phyloP scores from a whole-genome alignment of 2,113 vertebrate genomes.

The Pelecanoides urinatrix region DNA sequence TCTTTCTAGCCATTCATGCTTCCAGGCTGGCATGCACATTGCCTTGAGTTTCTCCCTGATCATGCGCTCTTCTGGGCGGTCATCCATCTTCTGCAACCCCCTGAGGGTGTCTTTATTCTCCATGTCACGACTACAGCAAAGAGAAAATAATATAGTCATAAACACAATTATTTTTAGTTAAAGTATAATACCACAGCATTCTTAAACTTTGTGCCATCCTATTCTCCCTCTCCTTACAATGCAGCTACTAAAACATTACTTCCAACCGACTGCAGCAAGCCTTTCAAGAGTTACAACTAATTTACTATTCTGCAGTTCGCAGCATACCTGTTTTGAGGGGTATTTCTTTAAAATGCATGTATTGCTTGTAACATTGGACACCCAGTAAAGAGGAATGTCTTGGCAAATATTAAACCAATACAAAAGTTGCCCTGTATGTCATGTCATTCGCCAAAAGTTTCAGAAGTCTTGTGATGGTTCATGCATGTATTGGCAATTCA shows the following conservation, averaged over 20 bases:
- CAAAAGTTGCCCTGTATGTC: neutral
- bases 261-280: neutral
- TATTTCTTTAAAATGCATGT: neutral
- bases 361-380: neutral
- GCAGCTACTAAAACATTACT: neutral
- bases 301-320: neutral
- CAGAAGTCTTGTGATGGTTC: neutral
- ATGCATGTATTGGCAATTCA: neutral
- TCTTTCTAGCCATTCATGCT: slow-evolving; percentile 90
- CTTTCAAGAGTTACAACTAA: neutral
- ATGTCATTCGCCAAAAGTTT: neutral
- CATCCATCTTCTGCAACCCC: slow-evolving; percentile 89
- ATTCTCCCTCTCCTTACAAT: neutral
- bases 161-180: neutral
- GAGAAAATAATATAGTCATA: neutral
- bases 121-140: slow-evolving; percentile 81
- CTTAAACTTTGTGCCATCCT: neutral
- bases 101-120: slow-evolving; percentile 87
- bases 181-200: neutral
- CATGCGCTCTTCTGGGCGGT: slow-evolving; percentile 89
- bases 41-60: slow-evolving; percentile 91
- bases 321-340: neutral
- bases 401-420: neutral
- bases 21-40: slow-evolving; percentile 92
- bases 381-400: neutral